Conservation (phyloP, 2,888 invertebrate genomes). For the Dysmachus trigonus region DNA sequence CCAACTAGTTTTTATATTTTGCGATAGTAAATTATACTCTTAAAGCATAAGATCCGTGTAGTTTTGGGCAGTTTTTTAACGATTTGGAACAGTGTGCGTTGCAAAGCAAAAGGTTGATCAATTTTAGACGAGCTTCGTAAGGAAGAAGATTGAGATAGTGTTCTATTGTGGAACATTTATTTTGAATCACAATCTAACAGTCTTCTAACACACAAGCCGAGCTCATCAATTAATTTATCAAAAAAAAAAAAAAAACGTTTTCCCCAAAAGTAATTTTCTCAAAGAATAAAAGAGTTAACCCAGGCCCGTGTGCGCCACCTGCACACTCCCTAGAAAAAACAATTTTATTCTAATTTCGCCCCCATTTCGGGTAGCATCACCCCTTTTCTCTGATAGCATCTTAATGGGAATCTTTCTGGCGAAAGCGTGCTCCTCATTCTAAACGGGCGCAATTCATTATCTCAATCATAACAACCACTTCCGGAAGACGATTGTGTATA, state of each 20-base stretch:
- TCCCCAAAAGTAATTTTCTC: not conserved
- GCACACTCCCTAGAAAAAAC: not conserved
- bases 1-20: too few relatives aligned
- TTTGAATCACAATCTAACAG: too few relatives aligned
- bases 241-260: not conserved
- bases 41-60: too few relatives aligned
- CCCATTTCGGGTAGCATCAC: not conserved
- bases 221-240: not conserved
- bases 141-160: too few relatives aligned
- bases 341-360: not conserved
- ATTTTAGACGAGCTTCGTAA: too few relatives aligned
- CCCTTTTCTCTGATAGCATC: not conserved
- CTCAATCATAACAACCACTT: not conserved
- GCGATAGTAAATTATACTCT: too few relatives aligned
- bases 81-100: too few relatives aligned
- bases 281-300: not conserved
- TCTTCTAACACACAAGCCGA: not conserved
- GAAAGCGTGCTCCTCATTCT: not conserved
- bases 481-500: not conserved
- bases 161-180: too few relatives aligned
- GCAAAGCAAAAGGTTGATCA: too few relatives aligned
- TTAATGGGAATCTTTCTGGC: not conserved
- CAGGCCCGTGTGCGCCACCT: not conserved
- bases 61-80: too few relatives aligned
- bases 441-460: not conserved